A percentile compares a stretch with the other conserved stretches of the same genome.
phyloP scores from a whole-genome alignment of 2,797 vertebrate species.

The Knipowitschia caucasica region DNA sequence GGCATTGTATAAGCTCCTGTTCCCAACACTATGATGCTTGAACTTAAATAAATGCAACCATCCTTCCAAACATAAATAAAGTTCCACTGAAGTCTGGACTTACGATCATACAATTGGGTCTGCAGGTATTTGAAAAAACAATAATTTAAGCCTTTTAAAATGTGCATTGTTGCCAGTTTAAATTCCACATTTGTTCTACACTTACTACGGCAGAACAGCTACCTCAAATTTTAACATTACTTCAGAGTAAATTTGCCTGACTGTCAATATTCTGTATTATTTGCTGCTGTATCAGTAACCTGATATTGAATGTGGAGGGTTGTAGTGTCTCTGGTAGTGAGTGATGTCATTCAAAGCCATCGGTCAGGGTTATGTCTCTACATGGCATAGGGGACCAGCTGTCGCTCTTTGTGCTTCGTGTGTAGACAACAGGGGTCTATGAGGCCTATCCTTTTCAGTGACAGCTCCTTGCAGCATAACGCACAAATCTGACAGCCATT shows the following conservation, averaged over 20 bases:
- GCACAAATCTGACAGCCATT: constrained; percentile 61
- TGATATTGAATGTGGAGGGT: constrained; percentile 50
- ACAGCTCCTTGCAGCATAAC: constrained; percentile 39
- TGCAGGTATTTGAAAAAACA: background rate
- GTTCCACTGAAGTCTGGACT: background rate
- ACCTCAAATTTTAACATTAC: no score
- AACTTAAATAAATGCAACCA: background rate
- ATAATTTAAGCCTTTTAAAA: no score
- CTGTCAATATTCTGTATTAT: constrained; percentile 22
- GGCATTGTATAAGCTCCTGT: constrained; percentile 12
- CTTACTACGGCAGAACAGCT: no score
- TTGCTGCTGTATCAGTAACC: constrained; percentile 63
- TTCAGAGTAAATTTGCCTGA: background rate
- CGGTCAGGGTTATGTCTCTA: constrained; percentile 47
- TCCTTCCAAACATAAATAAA: background rate
- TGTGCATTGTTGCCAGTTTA: no score
- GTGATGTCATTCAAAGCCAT: constrained; percentile 67
- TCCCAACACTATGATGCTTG: background rate
- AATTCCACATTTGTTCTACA: no score
- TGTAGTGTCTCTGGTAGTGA: constrained; percentile 48
- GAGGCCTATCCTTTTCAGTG: constrained; percentile 52
- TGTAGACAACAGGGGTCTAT: constrained; percentile 48
- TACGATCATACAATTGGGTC: background rate
- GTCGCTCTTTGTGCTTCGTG: constrained; percentile 53
- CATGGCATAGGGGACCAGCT: constrained; percentile 66